Evolutionary conservation across 1,140 invertebrate species (phyloP).

Genomic region (Trichonephila inaurata): DNA sequence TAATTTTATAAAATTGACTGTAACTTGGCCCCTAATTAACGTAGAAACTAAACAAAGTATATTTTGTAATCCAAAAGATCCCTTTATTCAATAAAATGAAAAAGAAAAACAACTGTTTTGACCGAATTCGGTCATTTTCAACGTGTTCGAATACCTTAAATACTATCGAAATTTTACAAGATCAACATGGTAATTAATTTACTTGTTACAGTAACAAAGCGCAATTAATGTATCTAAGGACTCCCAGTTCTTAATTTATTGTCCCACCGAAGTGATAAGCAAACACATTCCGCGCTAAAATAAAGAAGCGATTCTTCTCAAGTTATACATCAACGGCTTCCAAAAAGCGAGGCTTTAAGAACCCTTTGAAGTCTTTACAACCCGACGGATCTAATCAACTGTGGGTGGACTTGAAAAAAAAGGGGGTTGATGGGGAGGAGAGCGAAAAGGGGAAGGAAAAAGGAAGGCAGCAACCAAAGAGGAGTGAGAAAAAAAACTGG

Average conservation of each 20-base stretch:
- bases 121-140: too few species aligned
- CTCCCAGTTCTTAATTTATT: background rate
- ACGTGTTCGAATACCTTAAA: too few species aligned
- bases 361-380: constrained; percentile 37
- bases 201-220: too few species aligned
- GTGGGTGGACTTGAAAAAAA: background rate
- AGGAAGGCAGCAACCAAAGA: background rate
- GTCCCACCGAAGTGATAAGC: background rate
- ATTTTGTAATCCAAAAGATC: too few species aligned
- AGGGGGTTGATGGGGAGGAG: background rate
- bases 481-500: background rate
- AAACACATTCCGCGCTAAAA: background rate
- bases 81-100: too few species aligned
- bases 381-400: constrained; percentile 48
- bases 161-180: too few species aligned
- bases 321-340: background rate
- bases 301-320: background rate
- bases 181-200: too few species aligned
- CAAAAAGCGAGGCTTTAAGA: constrained; percentile 18
- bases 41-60: too few species aligned
- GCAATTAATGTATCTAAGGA: too few species aligned
- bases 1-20: too few species aligned
- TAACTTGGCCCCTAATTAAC: too few species aligned
- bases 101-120: too few species aligned
- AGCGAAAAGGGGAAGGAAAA: background rate